Evolutionary conservation across 1,140 invertebrate species (phyloP), one percentile per base, ranked within the genome.

Genomic region (Solenopsis fugax): DNA sequence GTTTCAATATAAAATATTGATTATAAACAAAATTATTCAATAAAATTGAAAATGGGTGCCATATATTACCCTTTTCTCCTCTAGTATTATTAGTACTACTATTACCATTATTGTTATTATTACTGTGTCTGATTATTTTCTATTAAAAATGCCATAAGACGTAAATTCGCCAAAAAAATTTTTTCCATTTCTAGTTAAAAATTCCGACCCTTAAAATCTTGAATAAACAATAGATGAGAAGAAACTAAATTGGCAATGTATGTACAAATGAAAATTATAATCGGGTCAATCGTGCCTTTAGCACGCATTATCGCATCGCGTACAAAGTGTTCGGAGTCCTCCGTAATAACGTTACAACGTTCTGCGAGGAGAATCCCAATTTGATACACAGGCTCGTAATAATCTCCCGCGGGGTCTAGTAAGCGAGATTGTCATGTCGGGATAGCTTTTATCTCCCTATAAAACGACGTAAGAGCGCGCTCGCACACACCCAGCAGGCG

Each of bases 321-420:
- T 60, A 34, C 29, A 37, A 62, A 84, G 34, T 45, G 41, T 34
- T 67, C 65, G 37, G 13, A 72, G 24, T 21, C 4, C 54, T 9
- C 18, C 21, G 56, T 73, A 84, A 84, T 84, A 84, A 81, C 34
- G 52, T 71, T 48, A 71, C 78, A 71, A 62, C 56, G 41, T 73
- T 56, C 64, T 12, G 48, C 65, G 69, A 50, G 69, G 41, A 50
- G 52, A 75, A 75, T 81, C 78, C 21, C 78, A 73, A 84, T 75
- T 84, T 84, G 52, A 84, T 84, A 75, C 80, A 84, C 80, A 48
- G 56, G 54, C 80, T 62, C 80, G 12, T 84, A 84, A 84, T 75
- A 84, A 84, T 84, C 69, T 84, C 69, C 80, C 29, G 80, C 69
- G 69, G 54, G 76, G 67, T 54, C 69, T 73, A 7, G 80, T 50